Evolutionary conservation across 2,888 invertebrate genomes (phyloP).

Genomic region (Tiliacea aurago): DNA sequence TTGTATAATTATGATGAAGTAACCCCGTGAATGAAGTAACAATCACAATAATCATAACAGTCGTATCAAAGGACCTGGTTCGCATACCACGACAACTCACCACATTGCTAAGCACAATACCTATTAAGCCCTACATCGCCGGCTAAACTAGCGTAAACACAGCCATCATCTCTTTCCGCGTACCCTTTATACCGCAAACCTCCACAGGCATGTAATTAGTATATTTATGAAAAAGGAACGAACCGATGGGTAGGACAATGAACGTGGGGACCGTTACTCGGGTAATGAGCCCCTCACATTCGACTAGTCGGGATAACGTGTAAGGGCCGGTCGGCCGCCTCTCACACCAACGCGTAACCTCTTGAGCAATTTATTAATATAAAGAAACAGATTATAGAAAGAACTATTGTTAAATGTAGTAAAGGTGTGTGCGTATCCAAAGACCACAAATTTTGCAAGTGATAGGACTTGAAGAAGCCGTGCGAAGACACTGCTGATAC

Average conservation of each 20-base stretch:
- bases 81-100: constrained; percentile 47
- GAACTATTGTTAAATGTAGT: not conserved
- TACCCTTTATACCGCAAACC: constrained; percentile 53
- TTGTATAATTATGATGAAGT: too few relatives aligned
- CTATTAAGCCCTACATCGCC: constrained; percentile 43
- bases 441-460: not conserved
- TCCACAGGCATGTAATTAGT: constrained; percentile 66
- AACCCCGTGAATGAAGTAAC: constrained; percentile 44
- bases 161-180: constrained; percentile 50
- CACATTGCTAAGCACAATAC: constrained; percentile 52
- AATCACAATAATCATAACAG: constrained; percentile 54
- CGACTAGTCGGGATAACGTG: constrained; percentile 71
- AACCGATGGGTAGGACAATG: constrained; percentile 69
- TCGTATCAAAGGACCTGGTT: constrained; percentile 53
- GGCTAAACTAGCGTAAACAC: constrained; percentile 54
- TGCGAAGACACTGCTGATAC: not conserved
- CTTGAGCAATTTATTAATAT: not conserved
- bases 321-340: constrained; percentile 65
- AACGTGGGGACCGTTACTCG: constrained; percentile 70
- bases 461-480: not conserved
- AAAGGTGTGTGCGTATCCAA: not conserved
- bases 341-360: constrained; percentile 67
- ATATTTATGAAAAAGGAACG: constrained; percentile 67
- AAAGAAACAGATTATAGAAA: not conserved
- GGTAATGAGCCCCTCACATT: constrained; percentile 74